Conservation (phyloP, 2,797 vertebrate species). For the Pampus argenteus region DNA sequence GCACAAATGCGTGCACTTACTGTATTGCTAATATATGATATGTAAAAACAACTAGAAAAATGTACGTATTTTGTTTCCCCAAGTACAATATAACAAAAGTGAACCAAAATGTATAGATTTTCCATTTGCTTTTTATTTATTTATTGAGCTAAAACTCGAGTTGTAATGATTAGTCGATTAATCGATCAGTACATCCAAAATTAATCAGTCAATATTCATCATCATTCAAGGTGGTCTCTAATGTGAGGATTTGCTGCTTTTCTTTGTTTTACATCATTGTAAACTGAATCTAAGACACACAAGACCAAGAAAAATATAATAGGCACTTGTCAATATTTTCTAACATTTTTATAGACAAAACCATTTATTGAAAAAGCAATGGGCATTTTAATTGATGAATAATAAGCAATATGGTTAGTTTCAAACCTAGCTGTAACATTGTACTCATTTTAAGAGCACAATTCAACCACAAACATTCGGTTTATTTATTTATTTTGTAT, state of each 20-base stretch:
- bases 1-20: constrained; percentile 16
- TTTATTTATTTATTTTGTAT: constrained; percentile 4
- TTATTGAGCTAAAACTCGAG: background rate
- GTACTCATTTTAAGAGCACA: background rate
- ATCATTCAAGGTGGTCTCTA: background rate
- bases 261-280: background rate
- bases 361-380: background rate
- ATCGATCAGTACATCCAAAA: too few relatives aligned
- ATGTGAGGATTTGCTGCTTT: background rate
- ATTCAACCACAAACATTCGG: background rate
- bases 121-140: background rate
- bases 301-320: too few relatives aligned
- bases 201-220: background rate
- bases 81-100: background rate
- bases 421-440: background rate
- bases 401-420: background rate
- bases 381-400: background rate
- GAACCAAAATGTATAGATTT: background rate
- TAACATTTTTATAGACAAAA: background rate
- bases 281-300: too few relatives aligned
- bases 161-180: too few relatives aligned
- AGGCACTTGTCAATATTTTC: background rate
- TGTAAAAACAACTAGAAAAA: too few relatives aligned
- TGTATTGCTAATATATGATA: constrained; percentile 15
- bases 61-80: background rate